Evolutionary conservation across 2,888 invertebrate species (phyloP).

Genomic region (Pinctada fucata): DNA sequence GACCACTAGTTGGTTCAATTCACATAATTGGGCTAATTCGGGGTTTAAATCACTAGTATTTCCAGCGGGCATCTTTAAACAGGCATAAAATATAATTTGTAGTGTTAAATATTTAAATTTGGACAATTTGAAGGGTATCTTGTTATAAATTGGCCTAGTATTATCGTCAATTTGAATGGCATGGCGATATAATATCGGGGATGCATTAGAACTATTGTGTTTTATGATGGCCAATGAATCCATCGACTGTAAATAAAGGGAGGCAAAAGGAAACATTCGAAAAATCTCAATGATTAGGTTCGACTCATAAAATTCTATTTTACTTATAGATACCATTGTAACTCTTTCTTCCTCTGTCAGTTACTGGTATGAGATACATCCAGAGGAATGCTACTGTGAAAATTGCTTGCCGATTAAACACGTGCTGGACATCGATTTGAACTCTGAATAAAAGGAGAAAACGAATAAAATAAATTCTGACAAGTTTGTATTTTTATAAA

Average conservation of each 20-base stretch:
- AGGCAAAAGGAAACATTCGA: not conserved
- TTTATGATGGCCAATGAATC: not conserved
- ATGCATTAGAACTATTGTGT: not conserved
- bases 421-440: too few species aligned
- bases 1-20: not conserved
- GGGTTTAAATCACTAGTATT: not conserved
- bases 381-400: too few species aligned
- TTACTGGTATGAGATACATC: too few species aligned
- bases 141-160: not conserved
- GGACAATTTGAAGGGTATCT: slow-evolving; percentile 8
- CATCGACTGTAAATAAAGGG: not conserved
- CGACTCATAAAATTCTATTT: not conserved
- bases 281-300: not conserved
- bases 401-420: too few species aligned
- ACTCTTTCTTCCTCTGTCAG: too few species aligned
- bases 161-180: not conserved
- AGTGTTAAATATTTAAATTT: slow-evolving; percentile 34
- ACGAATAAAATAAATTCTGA: too few species aligned
- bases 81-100: slow-evolving; percentile 32
- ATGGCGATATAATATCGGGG: not conserved
- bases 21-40: not conserved
- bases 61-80: slow-evolving; percentile 26
- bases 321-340: too few species aligned
- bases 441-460: too few species aligned
- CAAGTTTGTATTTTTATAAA: too few species aligned